Evolutionary conservation across 2,797 vertebrate species (phyloP).

Genomic region (Argentina silus): DNA sequence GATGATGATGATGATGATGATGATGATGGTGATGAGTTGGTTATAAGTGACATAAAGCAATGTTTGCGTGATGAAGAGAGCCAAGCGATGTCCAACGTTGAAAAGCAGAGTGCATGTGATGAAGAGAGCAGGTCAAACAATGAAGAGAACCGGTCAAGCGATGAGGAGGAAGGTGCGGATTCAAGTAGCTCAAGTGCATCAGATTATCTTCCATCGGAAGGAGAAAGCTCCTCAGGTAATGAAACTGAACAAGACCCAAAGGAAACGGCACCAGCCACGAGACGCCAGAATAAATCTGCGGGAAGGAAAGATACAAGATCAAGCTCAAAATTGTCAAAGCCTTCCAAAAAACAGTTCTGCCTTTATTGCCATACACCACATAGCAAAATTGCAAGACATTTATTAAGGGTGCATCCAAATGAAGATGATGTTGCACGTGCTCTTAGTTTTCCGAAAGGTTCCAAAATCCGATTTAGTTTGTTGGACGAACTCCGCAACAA

Average conservation of each 20-base stretch:
- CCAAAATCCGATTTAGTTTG: slow-evolving; percentile 66
- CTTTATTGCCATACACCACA: slow-evolving; percentile 70
- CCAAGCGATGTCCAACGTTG: not conserved
- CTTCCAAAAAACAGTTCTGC: slow-evolving; percentile 68
- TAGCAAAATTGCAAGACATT: slow-evolving; percentile 66
- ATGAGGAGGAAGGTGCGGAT: slow-evolving; percentile 9
- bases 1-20: not conserved
- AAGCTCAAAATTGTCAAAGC: slow-evolving; percentile 32
- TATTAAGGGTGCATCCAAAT: slow-evolving; percentile 66
- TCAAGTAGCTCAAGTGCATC: slow-evolving; percentile 14
- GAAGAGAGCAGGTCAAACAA: slow-evolving; percentile 14
- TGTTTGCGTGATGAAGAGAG: not conserved
- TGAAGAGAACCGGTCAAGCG: not conserved
- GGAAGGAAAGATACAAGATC: slow-evolving; percentile 52
- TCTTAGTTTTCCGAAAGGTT: slow-evolving; percentile 70
- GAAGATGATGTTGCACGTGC: slow-evolving; percentile 70
- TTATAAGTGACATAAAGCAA: not conserved
- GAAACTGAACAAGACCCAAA: slow-evolving; percentile 5
- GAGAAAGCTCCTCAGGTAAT: not conserved
- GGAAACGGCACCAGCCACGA: slow-evolving; percentile 12
- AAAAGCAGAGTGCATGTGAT: not conserved
- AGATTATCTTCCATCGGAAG: slow-evolving; percentile 22
- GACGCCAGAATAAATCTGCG: slow-evolving; percentile 17
- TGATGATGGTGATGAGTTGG: not conserved
- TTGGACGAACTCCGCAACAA: slow-evolving; percentile 72